These are phyloP conservation scores for Morpho achilles DNA, from an alignment of 2,888 invertebrate genomes.

Conservation along the genomic window DNA sequence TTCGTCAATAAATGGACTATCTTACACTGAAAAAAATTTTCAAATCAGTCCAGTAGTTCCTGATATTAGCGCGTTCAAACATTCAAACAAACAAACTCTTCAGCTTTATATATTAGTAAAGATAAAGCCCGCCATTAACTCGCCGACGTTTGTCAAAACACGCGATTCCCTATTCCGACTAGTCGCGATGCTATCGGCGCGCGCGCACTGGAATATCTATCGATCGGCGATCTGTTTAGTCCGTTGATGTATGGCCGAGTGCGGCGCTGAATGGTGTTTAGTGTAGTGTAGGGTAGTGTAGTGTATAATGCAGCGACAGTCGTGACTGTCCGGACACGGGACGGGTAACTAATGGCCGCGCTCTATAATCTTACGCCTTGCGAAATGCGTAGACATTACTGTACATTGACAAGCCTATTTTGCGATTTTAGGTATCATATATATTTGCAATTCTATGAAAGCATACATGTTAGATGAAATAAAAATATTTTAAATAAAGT, in stretches of 20 bases:
- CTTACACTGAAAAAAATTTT: too few relatives aligned
- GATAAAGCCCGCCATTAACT: constrained; percentile 16
- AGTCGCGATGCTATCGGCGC: constrained; percentile 25
- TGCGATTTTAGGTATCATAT: background rate
- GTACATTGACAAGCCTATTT: constrained; percentile 1
- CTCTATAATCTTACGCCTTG: constrained; percentile 25
- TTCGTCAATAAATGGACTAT: too few relatives aligned
- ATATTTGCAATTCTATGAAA: background rate
- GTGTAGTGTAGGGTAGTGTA: constrained; percentile 9
- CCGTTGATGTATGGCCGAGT: constrained; percentile 26
- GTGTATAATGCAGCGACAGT: constrained; percentile 11
- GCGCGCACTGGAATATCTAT: constrained; percentile 24
- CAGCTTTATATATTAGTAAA: too few relatives aligned
- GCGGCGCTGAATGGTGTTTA: constrained; percentile 21
- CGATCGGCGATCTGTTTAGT: constrained; percentile 25
- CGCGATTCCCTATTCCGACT: constrained; percentile 25
- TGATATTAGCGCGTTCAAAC: too few relatives aligned
- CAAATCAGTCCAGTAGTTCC: too few relatives aligned
- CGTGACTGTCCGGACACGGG: constrained; percentile 18
- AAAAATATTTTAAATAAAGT: too few relatives aligned
- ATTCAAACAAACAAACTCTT: too few relatives aligned
- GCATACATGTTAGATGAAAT: too few relatives aligned
- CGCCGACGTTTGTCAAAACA: constrained; percentile 27
- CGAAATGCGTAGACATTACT: constrained; percentile 18
- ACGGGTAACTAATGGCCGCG: constrained; percentile 23